Evolutionary conservation across 2,113 vertebrate genomes (phyloP).

Genomic region (Scytalopus superciliaris): DNA sequence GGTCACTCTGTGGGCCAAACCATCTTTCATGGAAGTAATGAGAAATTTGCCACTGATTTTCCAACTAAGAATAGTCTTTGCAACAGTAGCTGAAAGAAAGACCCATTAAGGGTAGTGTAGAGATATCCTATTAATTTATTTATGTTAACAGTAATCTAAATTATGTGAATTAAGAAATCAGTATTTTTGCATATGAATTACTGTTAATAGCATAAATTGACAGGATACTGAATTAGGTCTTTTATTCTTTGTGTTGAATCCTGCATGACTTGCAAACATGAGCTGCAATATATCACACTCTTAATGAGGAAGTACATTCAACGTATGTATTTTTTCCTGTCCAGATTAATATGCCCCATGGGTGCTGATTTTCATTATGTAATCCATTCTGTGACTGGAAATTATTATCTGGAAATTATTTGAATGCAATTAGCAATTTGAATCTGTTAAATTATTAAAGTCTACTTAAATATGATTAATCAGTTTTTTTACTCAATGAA

Average conservation of each 20-base stretch:
- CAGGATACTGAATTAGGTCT: neutral
- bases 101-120: neutral
- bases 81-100: neutral
- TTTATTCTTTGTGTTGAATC: neutral
- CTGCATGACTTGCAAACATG: neutral
- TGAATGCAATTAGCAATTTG: constrained; percentile 13
- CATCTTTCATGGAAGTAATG: neutral
- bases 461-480: constrained; percentile 1
- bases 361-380: neutral
- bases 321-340: neutral
- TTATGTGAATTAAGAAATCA: neutral
- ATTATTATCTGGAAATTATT: neutral
- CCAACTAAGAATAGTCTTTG: neutral
- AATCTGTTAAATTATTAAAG: constrained; percentile 36
- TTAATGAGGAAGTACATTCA: neutral
- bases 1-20: neutral
- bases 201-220: neutral
- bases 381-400: neutral
- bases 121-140: neutral
- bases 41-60: neutral
- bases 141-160: neutral
- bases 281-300: neutral
- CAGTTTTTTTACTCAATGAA: neutral
- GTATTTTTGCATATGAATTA: neutral
- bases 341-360: neutral